Evolutionary conservation across 2,113 vertebrate genomes (phyloP), one percentile per base, ranked within the genome.

Genomic region (Sylvia atricapilla): DNA sequence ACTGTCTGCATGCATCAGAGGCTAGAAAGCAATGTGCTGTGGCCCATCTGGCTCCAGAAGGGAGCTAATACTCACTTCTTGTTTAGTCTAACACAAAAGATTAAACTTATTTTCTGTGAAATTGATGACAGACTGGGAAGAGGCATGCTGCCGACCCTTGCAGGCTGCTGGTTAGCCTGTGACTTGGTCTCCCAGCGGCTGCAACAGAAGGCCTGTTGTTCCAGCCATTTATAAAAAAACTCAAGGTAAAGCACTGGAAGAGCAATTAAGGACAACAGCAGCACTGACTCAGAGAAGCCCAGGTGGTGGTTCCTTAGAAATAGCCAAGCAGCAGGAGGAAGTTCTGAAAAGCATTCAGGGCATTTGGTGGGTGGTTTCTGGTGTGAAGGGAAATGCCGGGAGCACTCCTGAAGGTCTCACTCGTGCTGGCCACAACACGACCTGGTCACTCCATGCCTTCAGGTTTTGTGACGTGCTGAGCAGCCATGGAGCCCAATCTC

Each of bases 21-120:
- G 60, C 60, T 3, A 47, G 69, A 63, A 60, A 89, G 69, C 73
- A 47, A 72, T 0, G 21, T 1, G 9, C 15, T 92, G 49, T 37
- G 46, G 44, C 53, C 62, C 53, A 55, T 49, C 87, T 73, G 39
- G 60, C 60, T 79, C 60, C 60, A 79, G 39, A 55, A 77, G n/a
- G 60, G 64, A 89, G 55, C 75, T 76, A 24, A n/a, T 73, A 39
- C 37, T 66, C 30, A 23, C 62, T 87, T 84, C 35, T 72, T 62
- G 16, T 73, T 95, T 66, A 94, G 81, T 50, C 43, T 66, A 62
- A 76, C 28, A 44, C 31, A 79, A 87, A 84, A 85, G 62, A 76
- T 33, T 59, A 22, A 7, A 77, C 35, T 46, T 80, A 21, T 59
- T 94, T 83, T 35, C 63, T 50, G 52, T 56, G 37, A 56, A 82